Evolutionary conservation across 30 jellyfish, hydroid and myxozoan genomes (phyloP).

Genomic region (Euphysa ruthae): DNA sequence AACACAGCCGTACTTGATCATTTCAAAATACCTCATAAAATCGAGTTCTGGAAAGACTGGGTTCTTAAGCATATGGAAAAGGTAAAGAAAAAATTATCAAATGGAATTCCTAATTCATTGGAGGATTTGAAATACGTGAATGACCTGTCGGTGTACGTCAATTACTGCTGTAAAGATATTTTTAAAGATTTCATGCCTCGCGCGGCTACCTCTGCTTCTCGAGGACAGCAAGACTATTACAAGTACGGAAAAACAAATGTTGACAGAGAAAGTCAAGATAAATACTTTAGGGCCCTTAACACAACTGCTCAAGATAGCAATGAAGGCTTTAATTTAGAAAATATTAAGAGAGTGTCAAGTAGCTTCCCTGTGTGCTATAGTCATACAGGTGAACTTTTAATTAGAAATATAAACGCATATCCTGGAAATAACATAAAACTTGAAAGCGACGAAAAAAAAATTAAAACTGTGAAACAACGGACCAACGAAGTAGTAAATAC

Average conservation of each 20-base stretch:
- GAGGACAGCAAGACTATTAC: background rate
- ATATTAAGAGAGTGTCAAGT: slow-evolving; percentile 9
- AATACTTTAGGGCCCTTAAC: background rate
- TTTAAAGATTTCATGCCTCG: slow-evolving; percentile 20
- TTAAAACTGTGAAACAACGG: too few relatives aligned
- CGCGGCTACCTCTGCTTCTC: background rate
- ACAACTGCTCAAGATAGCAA: slow-evolving; percentile 2
- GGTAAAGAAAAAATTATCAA: background rate
- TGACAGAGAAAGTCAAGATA: slow-evolving; percentile 2
- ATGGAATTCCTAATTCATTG: slow-evolving; percentile 31
- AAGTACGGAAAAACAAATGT: too few relatives aligned
- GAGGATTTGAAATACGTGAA: slow-evolving; percentile 28
- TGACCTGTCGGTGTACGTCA: slow-evolving; percentile 11
- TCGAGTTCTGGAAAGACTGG: slow-evolving; percentile 26
- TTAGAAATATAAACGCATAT: too few relatives aligned
- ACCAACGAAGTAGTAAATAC: too few relatives aligned
- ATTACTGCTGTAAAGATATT: slow-evolving; percentile 32
- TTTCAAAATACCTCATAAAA: too few relatives aligned
- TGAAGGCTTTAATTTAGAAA: background rate
- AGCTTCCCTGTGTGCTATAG: slow-evolving; percentile 16
- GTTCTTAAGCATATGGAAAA: slow-evolving; percentile 1
- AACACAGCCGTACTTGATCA: too few relatives aligned
- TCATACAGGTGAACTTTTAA: slow-evolving; percentile 14
- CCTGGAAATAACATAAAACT: too few relatives aligned
- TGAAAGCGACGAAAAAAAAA: too few relatives aligned